phyloP scores from a whole-genome alignment of 2,113 vertebrate genomes.

The Rallus limicola region DNA sequence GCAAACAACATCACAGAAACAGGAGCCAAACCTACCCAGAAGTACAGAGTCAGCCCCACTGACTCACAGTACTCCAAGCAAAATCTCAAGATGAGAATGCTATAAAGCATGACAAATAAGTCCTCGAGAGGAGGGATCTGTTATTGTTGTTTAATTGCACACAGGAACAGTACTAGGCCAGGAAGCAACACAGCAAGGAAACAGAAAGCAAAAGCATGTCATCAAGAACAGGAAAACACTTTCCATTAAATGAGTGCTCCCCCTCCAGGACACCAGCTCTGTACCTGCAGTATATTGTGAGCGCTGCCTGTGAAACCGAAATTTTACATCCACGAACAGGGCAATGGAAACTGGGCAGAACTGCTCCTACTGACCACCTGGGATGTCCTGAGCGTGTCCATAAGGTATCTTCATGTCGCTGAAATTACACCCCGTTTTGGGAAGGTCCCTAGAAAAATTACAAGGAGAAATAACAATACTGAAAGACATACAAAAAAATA shows the following conservation, averaged over 20 bases:
- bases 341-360: background rate
- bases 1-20: background rate
- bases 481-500: background rate
- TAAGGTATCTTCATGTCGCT: background rate
- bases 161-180: background rate
- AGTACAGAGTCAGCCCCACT: background rate
- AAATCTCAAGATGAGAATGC: background rate
- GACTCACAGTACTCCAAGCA: background rate
- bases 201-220: background rate
- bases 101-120: background rate
- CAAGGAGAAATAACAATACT: background rate
- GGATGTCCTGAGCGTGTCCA: background rate
- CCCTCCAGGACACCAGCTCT: background rate
- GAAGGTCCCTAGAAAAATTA: background rate
- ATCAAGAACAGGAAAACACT: background rate
- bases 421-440: background rate
- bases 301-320: accelerated
- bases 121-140: background rate
- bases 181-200: background rate
- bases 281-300: background rate
- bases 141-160: background rate
- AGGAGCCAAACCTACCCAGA: background rate
- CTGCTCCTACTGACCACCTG: background rate
- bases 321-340: background rate
- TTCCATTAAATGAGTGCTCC: background rate